Base-by-base conservation (phyloP, 2,888 invertebrate species). In the Phorcus lineatus region DNA sequence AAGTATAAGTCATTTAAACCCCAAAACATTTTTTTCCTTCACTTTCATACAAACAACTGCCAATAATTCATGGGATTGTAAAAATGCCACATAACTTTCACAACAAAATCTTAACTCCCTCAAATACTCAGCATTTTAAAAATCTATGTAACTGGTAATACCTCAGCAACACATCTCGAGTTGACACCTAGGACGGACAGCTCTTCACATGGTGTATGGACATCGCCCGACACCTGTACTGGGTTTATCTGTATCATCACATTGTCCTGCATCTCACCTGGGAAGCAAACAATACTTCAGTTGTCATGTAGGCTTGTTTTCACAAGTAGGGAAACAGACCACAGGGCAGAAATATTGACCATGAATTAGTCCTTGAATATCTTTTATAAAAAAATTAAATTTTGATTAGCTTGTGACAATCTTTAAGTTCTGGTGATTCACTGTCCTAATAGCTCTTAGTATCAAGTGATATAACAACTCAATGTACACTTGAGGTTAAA, bases 101-200 rank as follows among this genome's bases (percentile, higher is more conserved):
- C n/a, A n/a, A n/a, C n/a, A n/a, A n/a, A n/a, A n/a, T n/a, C n/a
- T n/a, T n/a, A n/a, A n/a, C n/a, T n/a, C n/a, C n/a, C n/a, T n/a
- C n/a, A n/a, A n/a, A n/a, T n/a, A n/a, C n/a, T n/a, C n/a, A n/a
- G n/a, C n/a, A n/a, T 6, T 47, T 47, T 13, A 47, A 47, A 11
- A 47, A 36, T 7, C 7, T 36, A 36, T 36, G 47, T 13, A 47
- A 11, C 11, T 11, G 24, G 7, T n/a, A 7, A n/a, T 36, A 70
- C 70, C 70, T 70, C 31, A 36, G n/a, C 28, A 36, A 70, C 70
- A 70, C 36, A 70, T 40, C 17, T 28, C 36, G 70, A 36, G 36
- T 70, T 17, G 70, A 70, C 70, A 36, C 70, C 70, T 19, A 70
- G 70, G 70, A 70, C 40, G 70, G 70, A 70, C 40, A 62, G 24